Evolutionary conservation across 1,140 invertebrate genomes (phyloP).

Genomic region (Tyrophagus putrescentiae): DNA sequence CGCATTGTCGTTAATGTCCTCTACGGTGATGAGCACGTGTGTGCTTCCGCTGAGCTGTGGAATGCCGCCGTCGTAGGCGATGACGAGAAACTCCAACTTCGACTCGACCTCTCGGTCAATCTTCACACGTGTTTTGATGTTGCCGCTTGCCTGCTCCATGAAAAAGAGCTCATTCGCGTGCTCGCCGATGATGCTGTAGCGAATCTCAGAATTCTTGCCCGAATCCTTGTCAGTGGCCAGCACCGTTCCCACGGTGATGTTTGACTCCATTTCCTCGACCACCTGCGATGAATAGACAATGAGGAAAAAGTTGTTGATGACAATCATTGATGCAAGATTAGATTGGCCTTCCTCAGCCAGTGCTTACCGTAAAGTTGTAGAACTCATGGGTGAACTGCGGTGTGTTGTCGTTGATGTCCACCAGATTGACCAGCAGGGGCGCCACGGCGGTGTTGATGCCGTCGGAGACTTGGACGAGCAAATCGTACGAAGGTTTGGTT

Average conservation of each 20-base stretch:
- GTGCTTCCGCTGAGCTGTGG: constrained; percentile 30
- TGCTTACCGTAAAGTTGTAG: constrained; percentile 33
- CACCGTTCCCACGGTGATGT: constrained; percentile 28
- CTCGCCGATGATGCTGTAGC: constrained; percentile 59
- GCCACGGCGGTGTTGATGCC: constrained; percentile 31
- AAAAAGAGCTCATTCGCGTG: constrained; percentile 31
- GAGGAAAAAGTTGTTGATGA: neutral
- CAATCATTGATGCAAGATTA: neutral
- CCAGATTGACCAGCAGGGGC: constrained; percentile 33
- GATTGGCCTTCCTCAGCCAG: too few species aligned
- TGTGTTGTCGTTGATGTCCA: constrained; percentile 37
- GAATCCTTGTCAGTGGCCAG: constrained; percentile 74
- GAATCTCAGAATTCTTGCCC: constrained; percentile 79
- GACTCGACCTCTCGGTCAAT: constrained; percentile 30
- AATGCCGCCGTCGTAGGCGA: constrained; percentile 36
- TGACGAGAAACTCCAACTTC: constrained; percentile 35
- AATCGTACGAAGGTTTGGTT: constrained; percentile 27
- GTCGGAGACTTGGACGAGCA: constrained; percentile 30
- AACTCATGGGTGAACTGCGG: constrained; percentile 33
- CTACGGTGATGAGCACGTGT: constrained; percentile 50
- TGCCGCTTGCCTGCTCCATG: constrained; percentile 35
- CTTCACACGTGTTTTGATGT: constrained; percentile 31
- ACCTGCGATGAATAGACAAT: constrained; percentile 1
- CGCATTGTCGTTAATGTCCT: constrained; percentile 39
- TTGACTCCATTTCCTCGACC: constrained; percentile 29